phyloP scores from a whole-genome alignment of 1,140 invertebrate species.

The Zaprionus tsacasi region DNA sequence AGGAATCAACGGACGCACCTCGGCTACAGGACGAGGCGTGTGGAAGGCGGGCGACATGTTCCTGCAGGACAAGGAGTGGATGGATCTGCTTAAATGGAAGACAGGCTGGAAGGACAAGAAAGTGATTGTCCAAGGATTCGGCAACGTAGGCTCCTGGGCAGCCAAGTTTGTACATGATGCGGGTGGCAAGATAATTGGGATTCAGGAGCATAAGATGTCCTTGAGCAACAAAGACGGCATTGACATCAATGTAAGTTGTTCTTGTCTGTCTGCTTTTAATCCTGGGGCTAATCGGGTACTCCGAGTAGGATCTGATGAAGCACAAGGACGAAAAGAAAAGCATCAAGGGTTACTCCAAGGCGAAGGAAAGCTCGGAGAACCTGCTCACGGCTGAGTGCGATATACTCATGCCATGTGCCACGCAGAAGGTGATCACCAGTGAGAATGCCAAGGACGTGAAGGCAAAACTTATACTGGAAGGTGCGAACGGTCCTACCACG shows the following conservation, averaged over 20 bases:
- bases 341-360: slow-evolving; percentile 90
- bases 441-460: slow-evolving; percentile 91
- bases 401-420: slow-evolving; percentile 94
- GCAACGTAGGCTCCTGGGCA: slow-evolving; percentile 94
- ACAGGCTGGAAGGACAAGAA: slow-evolving; percentile 91
- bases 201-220: slow-evolving; percentile 90
- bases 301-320: slow-evolving; percentile 50
- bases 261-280: neutral
- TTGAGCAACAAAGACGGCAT: slow-evolving; percentile 92
- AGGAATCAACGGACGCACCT: slow-evolving; percentile 93
- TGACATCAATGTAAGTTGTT: slow-evolving; percentile 87
- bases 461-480: slow-evolving; percentile 91
- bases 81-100: slow-evolving; percentile 89
- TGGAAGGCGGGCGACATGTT: slow-evolving; percentile 93
- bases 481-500: slow-evolving; percentile 95
- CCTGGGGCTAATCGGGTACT: neutral
- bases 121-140: slow-evolving; percentile 94
- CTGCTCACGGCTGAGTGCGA: slow-evolving; percentile 93
- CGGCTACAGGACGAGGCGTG: slow-evolving; percentile 94
- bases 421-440: slow-evolving; percentile 91
- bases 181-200: slow-evolving; percentile 92
- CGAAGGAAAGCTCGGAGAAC: slow-evolving; percentile 86
- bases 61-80: slow-evolving; percentile 91
- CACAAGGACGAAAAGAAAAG: slow-evolving; percentile 86
- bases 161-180: slow-evolving; percentile 90